These are phyloP conservation scores for Betta splendens DNA, from an alignment of 2,797 vertebrate species.

Conservation along the genomic window DNA sequence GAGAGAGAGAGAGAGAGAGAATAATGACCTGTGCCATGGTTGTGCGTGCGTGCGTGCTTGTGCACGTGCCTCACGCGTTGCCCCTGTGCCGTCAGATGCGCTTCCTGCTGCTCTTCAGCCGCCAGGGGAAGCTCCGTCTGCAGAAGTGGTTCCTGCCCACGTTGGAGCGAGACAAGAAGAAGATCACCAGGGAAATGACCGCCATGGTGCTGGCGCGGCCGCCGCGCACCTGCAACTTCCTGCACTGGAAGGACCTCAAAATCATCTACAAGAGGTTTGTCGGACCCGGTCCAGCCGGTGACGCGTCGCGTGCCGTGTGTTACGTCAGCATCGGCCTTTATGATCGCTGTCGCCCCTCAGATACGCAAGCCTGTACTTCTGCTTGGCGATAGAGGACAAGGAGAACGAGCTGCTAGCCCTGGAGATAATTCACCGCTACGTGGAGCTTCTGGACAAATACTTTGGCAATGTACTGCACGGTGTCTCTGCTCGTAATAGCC, in stretches of 20 bases:
- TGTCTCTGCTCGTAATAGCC: constrained; percentile 13
- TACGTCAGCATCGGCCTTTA: neutral
- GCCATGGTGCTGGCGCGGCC: constrained; percentile 89
- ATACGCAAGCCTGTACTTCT: constrained; percentile 98
- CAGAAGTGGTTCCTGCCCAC: constrained; percentile 96
- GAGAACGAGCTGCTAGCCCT: constrained; percentile 96
- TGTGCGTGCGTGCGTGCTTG: neutral
- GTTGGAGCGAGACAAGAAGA: constrained; percentile 93
- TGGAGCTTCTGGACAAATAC: constrained; percentile 98
- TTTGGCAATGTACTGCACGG: constrained; percentile 90
- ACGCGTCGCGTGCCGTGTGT: neutral
- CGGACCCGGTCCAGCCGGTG: neutral
- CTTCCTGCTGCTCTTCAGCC: constrained; percentile 97
- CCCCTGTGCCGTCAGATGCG: constrained; percentile 83
- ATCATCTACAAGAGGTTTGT: constrained; percentile 95
- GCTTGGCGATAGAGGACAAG: constrained; percentile 90
- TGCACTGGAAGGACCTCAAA: constrained; percentile 97
- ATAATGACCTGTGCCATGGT: constrained; percentile 16
- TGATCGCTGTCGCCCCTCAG: constrained; percentile 69
- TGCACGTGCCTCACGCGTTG: neutral
- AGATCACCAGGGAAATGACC: constrained; percentile 93
- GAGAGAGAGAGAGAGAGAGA: neutral
- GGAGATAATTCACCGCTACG: constrained; percentile 95
- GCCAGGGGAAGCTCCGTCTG: constrained; percentile 94
- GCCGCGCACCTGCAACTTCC: constrained; percentile 92